These are phyloP conservation scores for Rhipidura dahli DNA, from an alignment of 2,113 vertebrate genomes.

Conservation along the genomic window DNA sequence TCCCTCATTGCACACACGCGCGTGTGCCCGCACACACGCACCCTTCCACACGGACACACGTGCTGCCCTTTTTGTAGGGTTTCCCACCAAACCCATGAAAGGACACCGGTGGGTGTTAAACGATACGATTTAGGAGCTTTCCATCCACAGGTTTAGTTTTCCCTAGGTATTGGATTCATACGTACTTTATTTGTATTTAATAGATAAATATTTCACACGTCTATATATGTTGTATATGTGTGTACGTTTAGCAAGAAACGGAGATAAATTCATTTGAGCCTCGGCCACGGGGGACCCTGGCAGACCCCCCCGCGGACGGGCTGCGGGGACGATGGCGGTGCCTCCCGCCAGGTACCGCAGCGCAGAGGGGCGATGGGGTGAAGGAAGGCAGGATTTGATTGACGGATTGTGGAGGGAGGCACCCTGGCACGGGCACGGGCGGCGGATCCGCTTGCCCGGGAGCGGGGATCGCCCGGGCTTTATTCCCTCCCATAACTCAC, in stretches of 20 bases:
- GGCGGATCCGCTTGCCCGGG: not conserved
- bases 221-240: rapidly evolving
- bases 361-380: not conserved
- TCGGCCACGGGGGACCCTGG: too few relatives aligned
- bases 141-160: not conserved
- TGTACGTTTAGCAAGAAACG: not conserved
- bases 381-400: too few relatives aligned
- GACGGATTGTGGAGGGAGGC: not conserved
- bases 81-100: not conserved
- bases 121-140: rapidly evolving
- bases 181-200: not conserved
- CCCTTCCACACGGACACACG: not conserved
- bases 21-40: rapidly evolving
- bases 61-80: not conserved
- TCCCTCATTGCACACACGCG: not conserved
- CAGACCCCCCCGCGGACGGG: not conserved
- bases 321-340: too few relatives aligned
- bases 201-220: not conserved
- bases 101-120: not conserved
- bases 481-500: not conserved
- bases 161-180: rapidly evolving
- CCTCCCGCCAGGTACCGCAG: not conserved
- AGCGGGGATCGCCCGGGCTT: not conserved
- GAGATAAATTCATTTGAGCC: not conserved
- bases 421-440: too few relatives aligned